These are phyloP conservation scores for Limnephilus marmoratus DNA, from an alignment of 2,888 invertebrate genomes.

Conservation along the genomic window DNA sequence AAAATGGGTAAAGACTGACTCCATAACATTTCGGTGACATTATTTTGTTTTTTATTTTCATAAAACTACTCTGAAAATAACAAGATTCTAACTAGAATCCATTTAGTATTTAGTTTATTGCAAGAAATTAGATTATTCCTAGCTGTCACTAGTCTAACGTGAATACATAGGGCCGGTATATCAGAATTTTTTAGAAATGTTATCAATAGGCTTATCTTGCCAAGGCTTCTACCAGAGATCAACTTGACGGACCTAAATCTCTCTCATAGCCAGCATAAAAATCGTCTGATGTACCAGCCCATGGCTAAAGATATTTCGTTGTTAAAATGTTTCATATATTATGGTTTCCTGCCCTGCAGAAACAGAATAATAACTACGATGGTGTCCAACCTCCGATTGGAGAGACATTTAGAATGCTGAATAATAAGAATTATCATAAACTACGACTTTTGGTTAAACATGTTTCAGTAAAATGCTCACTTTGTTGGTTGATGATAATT, in stretches of 20 bases:
- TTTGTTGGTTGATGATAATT: background rate
- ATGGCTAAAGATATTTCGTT: background rate
- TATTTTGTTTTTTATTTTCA: no score
- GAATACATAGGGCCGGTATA: no score
- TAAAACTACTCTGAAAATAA: background rate
- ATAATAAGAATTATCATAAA: background rate
- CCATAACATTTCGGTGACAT: background rate
- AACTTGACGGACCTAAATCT: no score
- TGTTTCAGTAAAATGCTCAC: background rate
- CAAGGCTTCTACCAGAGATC: no score
- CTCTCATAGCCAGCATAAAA: no score
- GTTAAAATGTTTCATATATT: background rate
- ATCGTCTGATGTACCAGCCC: no score
- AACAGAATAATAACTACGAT: background rate
- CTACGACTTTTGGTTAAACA: background rate
- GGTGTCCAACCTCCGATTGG: background rate
- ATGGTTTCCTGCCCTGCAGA: background rate
- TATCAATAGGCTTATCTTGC: no score
- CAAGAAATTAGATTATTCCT: no score
- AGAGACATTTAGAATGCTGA: background rate
- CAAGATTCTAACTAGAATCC: background rate
- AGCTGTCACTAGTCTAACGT: no score
- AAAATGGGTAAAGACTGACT: no score
- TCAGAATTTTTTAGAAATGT: no score
- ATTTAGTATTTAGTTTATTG: background rate